phyloP scores from a whole-genome alignment of 2,888 invertebrate genomes.

The Ormia ochracea region DNA sequence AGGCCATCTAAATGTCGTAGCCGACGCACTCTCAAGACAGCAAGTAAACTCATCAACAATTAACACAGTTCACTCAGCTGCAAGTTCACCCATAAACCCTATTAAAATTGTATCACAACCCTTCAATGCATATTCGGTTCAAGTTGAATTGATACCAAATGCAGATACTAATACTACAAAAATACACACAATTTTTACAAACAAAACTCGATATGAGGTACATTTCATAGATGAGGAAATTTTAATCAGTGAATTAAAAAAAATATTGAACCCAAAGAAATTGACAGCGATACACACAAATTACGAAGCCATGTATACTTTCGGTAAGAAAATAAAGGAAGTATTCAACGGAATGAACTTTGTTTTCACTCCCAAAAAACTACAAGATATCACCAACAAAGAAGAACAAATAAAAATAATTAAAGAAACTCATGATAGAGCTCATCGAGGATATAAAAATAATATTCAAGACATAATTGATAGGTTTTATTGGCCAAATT shows the following conservation, averaged over 20 bases:
- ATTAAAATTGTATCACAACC: background rate
- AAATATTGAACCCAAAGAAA: background rate
- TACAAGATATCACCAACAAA: background rate
- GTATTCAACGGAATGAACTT: background rate
- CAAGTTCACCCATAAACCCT: background rate
- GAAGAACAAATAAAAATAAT: slow-evolving; percentile 1
- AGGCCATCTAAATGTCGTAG: too few relatives aligned
- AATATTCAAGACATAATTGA: too few relatives aligned
- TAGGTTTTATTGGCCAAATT: too few relatives aligned
- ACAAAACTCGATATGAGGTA: too few relatives aligned
- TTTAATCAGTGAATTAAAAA: background rate
- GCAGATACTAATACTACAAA: background rate
- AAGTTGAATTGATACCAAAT: background rate
- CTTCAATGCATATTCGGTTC: slow-evolving; percentile 7
- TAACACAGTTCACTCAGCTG: background rate
- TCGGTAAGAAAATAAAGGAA: too few relatives aligned
- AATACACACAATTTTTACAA: too few relatives aligned
- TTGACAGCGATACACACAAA: background rate
- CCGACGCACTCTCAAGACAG: too few relatives aligned
- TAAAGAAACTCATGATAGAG: too few relatives aligned
- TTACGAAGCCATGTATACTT: background rate
- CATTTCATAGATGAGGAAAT: too few relatives aligned
- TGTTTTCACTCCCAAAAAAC: background rate
- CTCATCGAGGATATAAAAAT: too few relatives aligned
- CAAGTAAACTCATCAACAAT: too few relatives aligned